Percentiles rank a stretch among this genome's conserved stretches.
phyloP scores from a whole-genome alignment of 2,113 vertebrate genomes.

The Canis aureus region DNA sequence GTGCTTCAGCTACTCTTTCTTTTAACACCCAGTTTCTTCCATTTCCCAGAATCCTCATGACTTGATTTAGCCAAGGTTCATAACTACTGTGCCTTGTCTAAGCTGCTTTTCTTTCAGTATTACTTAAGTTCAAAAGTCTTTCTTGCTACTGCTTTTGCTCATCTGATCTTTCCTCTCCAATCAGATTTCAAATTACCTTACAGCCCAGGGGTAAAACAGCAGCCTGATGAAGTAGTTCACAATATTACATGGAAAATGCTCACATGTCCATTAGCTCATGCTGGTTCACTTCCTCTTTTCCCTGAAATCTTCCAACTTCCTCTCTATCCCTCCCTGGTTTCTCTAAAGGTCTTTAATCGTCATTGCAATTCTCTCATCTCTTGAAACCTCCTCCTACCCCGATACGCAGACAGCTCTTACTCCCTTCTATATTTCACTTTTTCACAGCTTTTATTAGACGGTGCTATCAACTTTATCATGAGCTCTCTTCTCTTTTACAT shows the following conservation, averaged over 20 bases:
- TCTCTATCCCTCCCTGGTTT: not conserved
- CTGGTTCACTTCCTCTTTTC: no score
- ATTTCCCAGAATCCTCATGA: not conserved
- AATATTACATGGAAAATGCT: not conserved
- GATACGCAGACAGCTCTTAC: accelerated
- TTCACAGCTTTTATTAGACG: not conserved
- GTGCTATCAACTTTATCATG: not conserved
- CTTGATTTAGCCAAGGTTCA: not conserved
- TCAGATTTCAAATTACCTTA: not conserved
- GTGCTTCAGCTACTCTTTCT: not conserved
- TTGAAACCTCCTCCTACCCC: not conserved
- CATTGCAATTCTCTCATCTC: not conserved
- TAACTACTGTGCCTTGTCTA: not conserved
- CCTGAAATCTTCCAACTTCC: not conserved
- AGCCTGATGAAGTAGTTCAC: not conserved
- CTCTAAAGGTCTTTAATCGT: not conserved
- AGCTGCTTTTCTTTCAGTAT: not conserved
- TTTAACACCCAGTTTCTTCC: constrained; percentile 24
- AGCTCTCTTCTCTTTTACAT: not conserved
- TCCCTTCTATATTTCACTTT: not conserved
- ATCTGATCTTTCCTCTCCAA: not conserved
- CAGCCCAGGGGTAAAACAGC: no score
- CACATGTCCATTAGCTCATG: accelerated
- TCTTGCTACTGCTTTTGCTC: not conserved
- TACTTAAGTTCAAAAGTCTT: not conserved